A percentile compares a stretch with the other conserved stretches of the same genome.
phyloP scores from a whole-genome alignment of 1,140 invertebrate species.

The Neocloeon triangulifer region DNA sequence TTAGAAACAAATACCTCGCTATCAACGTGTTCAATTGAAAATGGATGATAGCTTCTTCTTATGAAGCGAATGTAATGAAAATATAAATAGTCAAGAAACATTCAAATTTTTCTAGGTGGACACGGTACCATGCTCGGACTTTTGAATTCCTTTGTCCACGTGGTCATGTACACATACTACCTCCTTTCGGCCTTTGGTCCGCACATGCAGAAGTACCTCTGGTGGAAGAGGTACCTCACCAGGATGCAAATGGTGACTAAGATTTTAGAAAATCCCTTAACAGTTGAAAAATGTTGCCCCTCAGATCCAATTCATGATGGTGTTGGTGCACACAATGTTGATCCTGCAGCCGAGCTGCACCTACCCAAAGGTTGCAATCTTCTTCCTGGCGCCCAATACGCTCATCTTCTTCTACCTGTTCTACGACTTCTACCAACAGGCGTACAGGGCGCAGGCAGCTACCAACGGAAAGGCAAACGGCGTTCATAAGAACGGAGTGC shows the following conservation, averaged over 20 bases:
- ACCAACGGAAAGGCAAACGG: too few relatives aligned
- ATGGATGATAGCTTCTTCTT: too few relatives aligned
- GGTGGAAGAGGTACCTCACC: slow-evolving; percentile 35
- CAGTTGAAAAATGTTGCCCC: too few relatives aligned
- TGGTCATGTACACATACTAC: slow-evolving; percentile 32
- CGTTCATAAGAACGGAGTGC: too few relatives aligned
- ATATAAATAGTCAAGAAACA: not conserved
- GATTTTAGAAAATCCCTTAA: too few relatives aligned
- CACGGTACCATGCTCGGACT: slow-evolving; percentile 23
- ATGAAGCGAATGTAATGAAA: not conserved
- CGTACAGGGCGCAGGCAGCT: slow-evolving; percentile 30
- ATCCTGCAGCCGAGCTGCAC: slow-evolving; percentile 47
- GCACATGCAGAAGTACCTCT: slow-evolving; percentile 23
- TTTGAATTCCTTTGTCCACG: slow-evolving; percentile 27
- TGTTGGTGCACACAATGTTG: slow-evolving; percentile 50
- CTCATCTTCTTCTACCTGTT: slow-evolving; percentile 79
- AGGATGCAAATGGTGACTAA: slow-evolving; percentile 24
- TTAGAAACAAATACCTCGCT: too few relatives aligned
- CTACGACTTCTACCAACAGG: slow-evolving; percentile 73
- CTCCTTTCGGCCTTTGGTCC: slow-evolving; percentile 27
- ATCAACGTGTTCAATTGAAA: too few relatives aligned
- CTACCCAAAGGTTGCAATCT: slow-evolving; percentile 52
- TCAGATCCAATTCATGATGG: slow-evolving; percentile 56
- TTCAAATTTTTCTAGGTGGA: slow-evolving; percentile 17
- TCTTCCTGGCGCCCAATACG: slow-evolving; percentile 59